Percentiles rank a stretch among this genome's conserved stretches.
These are phyloP conservation scores for Clinocottus analis DNA, from an alignment of 2,113 vertebrate species.

Conservation along the genomic window DNA sequence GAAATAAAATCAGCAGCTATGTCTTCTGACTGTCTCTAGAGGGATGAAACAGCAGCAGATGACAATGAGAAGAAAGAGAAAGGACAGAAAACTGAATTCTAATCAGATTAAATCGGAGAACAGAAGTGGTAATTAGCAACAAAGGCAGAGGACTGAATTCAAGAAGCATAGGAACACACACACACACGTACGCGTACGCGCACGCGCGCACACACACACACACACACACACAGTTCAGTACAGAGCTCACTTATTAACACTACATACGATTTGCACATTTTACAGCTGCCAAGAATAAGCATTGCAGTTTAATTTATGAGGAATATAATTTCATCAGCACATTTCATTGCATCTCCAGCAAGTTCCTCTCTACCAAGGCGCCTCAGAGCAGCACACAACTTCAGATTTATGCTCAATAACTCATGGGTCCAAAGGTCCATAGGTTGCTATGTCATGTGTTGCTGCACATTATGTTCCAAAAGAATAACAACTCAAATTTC, in stretches of 20 bases:
- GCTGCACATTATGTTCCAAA: not conserved
- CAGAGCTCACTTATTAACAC: slow-evolving; percentile 60
- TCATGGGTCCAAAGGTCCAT: not conserved
- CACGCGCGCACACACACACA: not conserved
- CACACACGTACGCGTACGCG: not conserved
- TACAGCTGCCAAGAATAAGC: slow-evolving; percentile 11
- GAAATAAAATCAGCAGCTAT: slow-evolving; percentile 42
- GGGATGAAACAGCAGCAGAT: not conserved
- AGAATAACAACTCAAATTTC: not conserved
- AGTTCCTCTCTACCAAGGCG: not conserved
- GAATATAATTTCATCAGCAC: not conserved
- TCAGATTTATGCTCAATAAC: not conserved
- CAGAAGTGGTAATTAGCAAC: slow-evolving; percentile 62
- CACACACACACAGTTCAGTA: not conserved
- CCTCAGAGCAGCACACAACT: not conserved
- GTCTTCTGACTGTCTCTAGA: slow-evolving; percentile 13
- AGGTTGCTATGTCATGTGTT: no score
- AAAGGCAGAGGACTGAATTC: slow-evolving; percentile 21
- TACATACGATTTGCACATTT: slow-evolving; percentile 61
- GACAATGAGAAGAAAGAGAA: slow-evolving; percentile 16
- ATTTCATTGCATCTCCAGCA: not conserved
- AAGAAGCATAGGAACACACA: slow-evolving; percentile 38
- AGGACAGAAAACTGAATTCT: slow-evolving; percentile 40
- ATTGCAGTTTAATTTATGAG: not conserved
- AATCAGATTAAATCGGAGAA: slow-evolving; percentile 59